Conservation (phyloP, 2,797 vertebrate species). For the Rhodeus uyekii region DNA sequence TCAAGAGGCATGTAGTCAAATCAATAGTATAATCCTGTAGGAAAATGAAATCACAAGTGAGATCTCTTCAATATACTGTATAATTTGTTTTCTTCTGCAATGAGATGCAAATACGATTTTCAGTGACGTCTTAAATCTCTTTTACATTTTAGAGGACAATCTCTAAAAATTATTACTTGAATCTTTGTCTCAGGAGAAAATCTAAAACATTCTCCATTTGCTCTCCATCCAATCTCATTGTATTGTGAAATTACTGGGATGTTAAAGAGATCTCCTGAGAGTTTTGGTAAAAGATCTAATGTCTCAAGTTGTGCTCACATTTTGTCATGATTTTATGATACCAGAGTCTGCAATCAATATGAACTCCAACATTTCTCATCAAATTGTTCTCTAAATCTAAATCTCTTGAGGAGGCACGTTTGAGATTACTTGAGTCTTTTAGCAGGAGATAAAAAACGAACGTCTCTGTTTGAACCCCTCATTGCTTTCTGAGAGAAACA, state of each 20-base stretch:
- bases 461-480: background rate
- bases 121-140: background rate
- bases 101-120: background rate
- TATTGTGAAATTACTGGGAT: background rate
- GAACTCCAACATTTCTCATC: background rate
- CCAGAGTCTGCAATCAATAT: background rate
- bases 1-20: background rate
- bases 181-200: background rate
- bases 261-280: background rate
- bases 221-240: background rate
- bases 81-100: background rate
- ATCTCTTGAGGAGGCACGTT: background rate
- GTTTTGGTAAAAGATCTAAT: background rate
- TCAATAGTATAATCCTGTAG: background rate
- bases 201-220: background rate
- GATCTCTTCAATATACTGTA: background rate
- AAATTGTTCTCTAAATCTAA: background rate
- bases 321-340: background rate
- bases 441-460: background rate
- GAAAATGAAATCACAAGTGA: background rate
- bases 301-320: background rate
- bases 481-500: background rate
- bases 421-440: background rate
- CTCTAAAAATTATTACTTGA: too few relatives aligned
- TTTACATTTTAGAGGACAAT: background rate